A percentile compares a stretch with the other conserved stretches of the same genome.
Conservation (phyloP, 2,888 invertebrate genomes). For the Clostera curtula region DNA sequence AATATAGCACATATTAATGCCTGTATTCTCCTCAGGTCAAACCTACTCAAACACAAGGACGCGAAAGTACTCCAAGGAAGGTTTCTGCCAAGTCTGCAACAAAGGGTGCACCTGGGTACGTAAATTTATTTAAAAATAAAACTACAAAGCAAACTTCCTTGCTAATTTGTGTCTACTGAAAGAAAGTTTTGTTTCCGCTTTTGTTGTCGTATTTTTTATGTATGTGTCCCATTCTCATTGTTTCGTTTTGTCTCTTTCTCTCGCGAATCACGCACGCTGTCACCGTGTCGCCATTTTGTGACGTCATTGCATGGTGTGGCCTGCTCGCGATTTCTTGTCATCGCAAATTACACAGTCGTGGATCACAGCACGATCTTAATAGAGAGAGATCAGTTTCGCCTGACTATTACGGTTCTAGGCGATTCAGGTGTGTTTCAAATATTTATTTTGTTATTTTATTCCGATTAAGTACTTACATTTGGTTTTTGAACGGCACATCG, state of each 20-base stretch:
- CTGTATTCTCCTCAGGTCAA: constrained; percentile 62
- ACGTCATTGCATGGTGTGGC: constrained; percentile 64
- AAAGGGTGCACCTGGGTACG: constrained; percentile 68
- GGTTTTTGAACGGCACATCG: not conserved
- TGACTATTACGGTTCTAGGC: constrained; percentile 81
- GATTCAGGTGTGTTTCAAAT: constrained; percentile 81
- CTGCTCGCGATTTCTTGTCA: constrained; percentile 32
- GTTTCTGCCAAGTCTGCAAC: constrained; percentile 76
- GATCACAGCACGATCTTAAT: constrained; percentile 83
- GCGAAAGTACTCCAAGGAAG: constrained; percentile 76
- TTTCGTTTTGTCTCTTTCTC: constrained; percentile 30
- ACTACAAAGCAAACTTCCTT: too few relatives aligned
- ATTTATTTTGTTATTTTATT: constrained; percentile 5
- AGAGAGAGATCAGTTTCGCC: constrained; percentile 81
- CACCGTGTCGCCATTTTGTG: constrained; percentile 51
- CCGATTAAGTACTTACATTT: constrained; percentile 1
- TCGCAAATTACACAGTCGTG: constrained; percentile 70
- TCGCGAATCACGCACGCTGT: constrained; percentile 36
- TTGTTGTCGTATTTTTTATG: constrained; percentile 17
- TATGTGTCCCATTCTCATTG: constrained; percentile 25
- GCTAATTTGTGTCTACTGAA: not conserved
- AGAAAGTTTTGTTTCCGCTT: constrained; percentile 4
- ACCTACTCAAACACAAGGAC: constrained; percentile 58
- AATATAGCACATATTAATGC: not conserved
- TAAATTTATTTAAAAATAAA: constrained; percentile 22